A percentile compares a stretch with the other conserved stretches of the same genome.
phyloP scores from a whole-genome alignment of 1,140 invertebrate species.

The Onthophagus taurus region DNA sequence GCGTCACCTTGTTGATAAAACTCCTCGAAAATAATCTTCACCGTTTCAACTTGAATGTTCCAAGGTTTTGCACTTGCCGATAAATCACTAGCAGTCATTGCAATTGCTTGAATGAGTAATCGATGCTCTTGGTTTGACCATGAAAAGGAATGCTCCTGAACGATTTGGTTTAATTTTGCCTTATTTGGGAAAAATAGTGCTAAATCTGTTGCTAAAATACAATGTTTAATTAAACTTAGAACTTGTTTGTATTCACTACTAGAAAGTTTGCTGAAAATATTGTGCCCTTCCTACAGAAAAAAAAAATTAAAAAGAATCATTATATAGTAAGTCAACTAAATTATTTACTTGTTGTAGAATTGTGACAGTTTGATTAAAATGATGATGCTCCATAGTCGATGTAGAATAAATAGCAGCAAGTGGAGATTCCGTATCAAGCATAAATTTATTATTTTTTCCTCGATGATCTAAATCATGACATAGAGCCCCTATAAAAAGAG shows the following conservation, averaged over 20 bases:
- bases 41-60: slow-evolving; percentile 73
- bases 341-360: slow-evolving; percentile 46
- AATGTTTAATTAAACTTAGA: slow-evolving; percentile 64
- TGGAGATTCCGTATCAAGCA: slow-evolving; percentile 71
- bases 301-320: background rate
- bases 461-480: slow-evolving; percentile 81
- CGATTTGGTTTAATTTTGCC: slow-evolving; percentile 50
- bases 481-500: slow-evolving; percentile 66
- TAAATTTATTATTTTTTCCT: slow-evolving; percentile 77
- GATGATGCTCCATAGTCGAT: slow-evolving; percentile 78
- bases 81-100: slow-evolving; percentile 77
- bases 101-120: slow-evolving; percentile 56
- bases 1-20: slow-evolving; percentile 77
- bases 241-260: slow-evolving; percentile 71
- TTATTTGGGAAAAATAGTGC: slow-evolving; percentile 72
- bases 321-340: background rate
- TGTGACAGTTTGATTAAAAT: slow-evolving; percentile 79
- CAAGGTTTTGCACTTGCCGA: slow-evolving; percentile 74
- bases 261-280: slow-evolving; percentile 66
- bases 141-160: slow-evolving; percentile 47
- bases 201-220: slow-evolving; percentile 76
- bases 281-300: slow-evolving; percentile 58
- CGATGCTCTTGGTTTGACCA: slow-evolving; percentile 56
- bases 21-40: slow-evolving; percentile 74
- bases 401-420: slow-evolving; percentile 74